Evolutionary conservation across 2,113 vertebrate species (phyloP).

Genomic region (Salvelinus namaycush): DNA sequence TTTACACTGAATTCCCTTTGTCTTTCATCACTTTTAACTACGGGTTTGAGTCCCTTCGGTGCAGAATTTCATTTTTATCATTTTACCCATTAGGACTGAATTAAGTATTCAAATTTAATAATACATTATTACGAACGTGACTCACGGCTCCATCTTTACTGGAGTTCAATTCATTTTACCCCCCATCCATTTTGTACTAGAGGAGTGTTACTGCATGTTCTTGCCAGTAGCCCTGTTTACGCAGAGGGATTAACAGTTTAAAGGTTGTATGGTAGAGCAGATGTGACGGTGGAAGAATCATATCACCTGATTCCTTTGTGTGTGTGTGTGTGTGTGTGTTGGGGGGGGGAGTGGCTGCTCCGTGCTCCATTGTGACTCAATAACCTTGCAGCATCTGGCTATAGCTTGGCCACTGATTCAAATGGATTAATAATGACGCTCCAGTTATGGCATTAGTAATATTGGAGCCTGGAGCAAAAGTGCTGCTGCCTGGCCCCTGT

Average conservation of each 20-base stretch:
- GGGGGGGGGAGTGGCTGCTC: not conserved
- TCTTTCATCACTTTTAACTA: slow-evolving; percentile 27
- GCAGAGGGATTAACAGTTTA: not conserved
- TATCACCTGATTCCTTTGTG: not conserved
- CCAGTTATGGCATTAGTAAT: slow-evolving; percentile 24
- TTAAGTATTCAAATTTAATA: slow-evolving; percentile 18
- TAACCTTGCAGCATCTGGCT: slow-evolving; percentile 38
- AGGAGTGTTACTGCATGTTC: not conserved
- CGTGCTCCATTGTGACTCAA: slow-evolving; percentile 29
- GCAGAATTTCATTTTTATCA: not conserved
- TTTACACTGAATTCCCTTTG: slow-evolving; percentile 24
- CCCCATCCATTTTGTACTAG: slow-evolving; percentile 16
- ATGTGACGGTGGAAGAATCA: slow-evolving; percentile 7
- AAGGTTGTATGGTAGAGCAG: not conserved
- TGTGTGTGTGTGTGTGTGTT: no score
- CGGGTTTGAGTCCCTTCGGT: not conserved
- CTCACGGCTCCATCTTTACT: not conserved
- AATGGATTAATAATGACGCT: not conserved
- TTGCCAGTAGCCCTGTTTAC: not conserved
- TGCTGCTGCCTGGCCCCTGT: not conserved
- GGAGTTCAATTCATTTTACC: slow-evolving; percentile 2
- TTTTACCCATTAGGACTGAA: slow-evolving; percentile 11
- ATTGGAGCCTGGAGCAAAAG: slow-evolving; percentile 14
- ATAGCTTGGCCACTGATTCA: slow-evolving; percentile 26
- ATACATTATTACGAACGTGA: slow-evolving; percentile 6